Base-by-base conservation (phyloP, 2,888 invertebrate genomes). In the Diadromus collaris region DNA sequence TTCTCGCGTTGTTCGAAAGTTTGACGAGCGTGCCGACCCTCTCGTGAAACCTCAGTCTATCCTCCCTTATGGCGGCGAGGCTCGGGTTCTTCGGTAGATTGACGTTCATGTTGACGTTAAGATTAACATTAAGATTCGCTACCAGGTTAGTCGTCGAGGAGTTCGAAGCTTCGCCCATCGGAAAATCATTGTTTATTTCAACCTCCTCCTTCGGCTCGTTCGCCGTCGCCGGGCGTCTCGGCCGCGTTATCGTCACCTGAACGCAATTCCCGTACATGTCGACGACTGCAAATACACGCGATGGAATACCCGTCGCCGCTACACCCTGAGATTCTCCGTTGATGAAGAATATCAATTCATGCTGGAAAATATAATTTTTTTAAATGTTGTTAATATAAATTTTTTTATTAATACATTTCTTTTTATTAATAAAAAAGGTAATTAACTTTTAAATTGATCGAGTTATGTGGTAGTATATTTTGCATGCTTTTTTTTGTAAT, bases 251-350 rank as follows among this genome's bases (percentile, higher is more conserved):
- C 54, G 95, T 94, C 41, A 97, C 95, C 92, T 96, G 96, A 27
- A 95, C 95, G 91, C 96, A 96, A 90, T 96, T 95, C 4, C 96
- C 97, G 89, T 96, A 97, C 86, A 97, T 92, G 90, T 97, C 96
- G 27, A 97, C 93, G 48, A 97, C 93, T 34, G 95, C 96, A 92
- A 94, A 96, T 9, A 97, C 93, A 75, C 93, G 93, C 24, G 92
- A 88, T 0, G 98, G 98, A 83, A 98, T 92, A 83, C 95, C 95
- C 83, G 92, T 93, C 0, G 96, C 97, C 2, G 97, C 98, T 46
- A 97, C 93, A 0, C 98, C 98, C 90, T 97, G 96, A 27, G 97
- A 96, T 84, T 95, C 94, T 1, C 97, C 97, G 90, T 98, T 98
- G 21, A 98, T 93, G 89, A 95, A 97, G 91, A 98, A 97, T 87